Conservation (phyloP, 2,797 vertebrate genomes). For the Chelon auratus region DNA sequence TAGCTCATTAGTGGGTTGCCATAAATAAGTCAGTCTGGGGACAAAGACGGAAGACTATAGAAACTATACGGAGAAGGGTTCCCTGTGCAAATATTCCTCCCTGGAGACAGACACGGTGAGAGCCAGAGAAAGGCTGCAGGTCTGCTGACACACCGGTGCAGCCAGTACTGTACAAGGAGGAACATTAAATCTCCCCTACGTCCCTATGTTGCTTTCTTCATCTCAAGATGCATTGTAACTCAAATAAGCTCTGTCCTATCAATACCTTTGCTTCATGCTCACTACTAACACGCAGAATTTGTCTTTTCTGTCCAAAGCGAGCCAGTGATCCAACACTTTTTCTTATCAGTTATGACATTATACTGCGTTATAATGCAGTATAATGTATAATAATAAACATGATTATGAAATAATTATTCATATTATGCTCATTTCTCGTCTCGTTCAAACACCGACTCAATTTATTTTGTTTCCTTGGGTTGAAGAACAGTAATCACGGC, state of each 20-base stretch:
- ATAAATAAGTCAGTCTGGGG: conserved; percentile 73
- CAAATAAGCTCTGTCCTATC: conserved; percentile 32
- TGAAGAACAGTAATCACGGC: neutral
- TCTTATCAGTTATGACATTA: too few relatives aligned
- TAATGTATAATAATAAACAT: too few relatives aligned
- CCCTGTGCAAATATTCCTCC: conserved; percentile 69
- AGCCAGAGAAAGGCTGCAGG: conserved; percentile 36
- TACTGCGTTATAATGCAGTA: too few relatives aligned
- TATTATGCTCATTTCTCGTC: neutral
- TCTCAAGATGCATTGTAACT: conserved; percentile 54
- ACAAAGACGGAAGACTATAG: conserved; percentile 62
- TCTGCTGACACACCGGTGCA: conserved; percentile 38
- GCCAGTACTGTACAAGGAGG: conserved; percentile 57
- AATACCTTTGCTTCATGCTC: conserved; percentile 43
- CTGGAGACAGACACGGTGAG: conserved; percentile 55
- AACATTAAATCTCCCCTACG: conserved; percentile 38
- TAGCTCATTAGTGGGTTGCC: conserved; percentile 72
- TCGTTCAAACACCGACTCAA: neutral
- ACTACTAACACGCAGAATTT: neutral
- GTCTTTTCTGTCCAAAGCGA: too few relatives aligned
- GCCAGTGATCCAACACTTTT: too few relatives aligned
- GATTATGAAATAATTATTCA: too few relatives aligned
- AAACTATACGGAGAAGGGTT: conserved; percentile 56
- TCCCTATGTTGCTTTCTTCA: conserved; percentile 34
- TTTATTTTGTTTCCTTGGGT: neutral